Evolutionary conservation across 1,140 invertebrate genomes (phyloP).

Genomic region (Melanaphis sacchari): DNA sequence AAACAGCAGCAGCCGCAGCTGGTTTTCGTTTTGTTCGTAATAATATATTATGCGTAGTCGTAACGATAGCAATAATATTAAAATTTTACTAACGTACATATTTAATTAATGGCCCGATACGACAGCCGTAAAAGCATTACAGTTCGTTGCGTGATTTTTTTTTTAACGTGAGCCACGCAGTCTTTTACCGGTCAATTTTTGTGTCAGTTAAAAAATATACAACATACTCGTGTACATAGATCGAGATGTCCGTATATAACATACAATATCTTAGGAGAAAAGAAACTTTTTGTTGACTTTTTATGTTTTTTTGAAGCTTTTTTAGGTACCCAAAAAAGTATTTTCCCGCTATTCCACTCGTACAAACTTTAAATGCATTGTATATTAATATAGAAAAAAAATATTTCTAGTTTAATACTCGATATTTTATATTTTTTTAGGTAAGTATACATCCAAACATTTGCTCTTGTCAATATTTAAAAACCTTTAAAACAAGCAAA

Average conservation of each 20-base stretch:
- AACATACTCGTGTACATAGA: neutral
- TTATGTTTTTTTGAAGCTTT: neutral
- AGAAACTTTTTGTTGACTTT: neutral
- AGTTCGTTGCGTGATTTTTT: neutral
- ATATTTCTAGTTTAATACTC: neutral
- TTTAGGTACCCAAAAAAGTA: neutral
- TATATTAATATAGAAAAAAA: neutral
- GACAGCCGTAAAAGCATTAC: neutral
- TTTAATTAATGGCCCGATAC: neutral
- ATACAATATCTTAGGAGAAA: too few species aligned
- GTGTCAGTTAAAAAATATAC: neutral
- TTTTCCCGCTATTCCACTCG: neutral
- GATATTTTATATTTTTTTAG: too few species aligned
- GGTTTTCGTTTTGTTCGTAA: neutral
- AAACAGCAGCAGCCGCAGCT: neutral
- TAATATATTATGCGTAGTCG: too few species aligned
- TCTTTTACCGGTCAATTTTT: too few species aligned
- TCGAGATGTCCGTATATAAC: neutral
- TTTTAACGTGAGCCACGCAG: too few species aligned
- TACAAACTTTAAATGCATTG: neutral
- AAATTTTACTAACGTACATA: neutral
- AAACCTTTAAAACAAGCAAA: neutral
- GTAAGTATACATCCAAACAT: neutral
- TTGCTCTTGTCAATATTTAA: neutral
- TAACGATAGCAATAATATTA: neutral